phyloP scores from a whole-genome alignment of 2,113 vertebrate species.

The Daubentonia madagascariensis region DNA sequence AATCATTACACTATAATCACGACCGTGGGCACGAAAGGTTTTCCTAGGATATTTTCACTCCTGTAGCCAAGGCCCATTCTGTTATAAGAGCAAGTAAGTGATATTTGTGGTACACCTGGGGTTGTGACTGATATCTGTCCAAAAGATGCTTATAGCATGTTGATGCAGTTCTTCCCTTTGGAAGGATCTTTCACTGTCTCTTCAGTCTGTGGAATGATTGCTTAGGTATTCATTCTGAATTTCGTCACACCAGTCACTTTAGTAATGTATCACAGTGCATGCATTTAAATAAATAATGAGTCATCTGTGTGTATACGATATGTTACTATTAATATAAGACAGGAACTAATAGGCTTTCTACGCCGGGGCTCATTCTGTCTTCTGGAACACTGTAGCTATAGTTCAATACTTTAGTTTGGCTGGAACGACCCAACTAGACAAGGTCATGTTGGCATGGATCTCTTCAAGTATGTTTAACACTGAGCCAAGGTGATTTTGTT shows the following conservation, averaged over 20 bases:
- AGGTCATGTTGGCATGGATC: neutral
- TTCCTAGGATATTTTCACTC: neutral
- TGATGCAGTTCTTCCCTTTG: neutral
- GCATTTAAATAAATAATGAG: neutral
- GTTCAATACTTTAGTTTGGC: neutral
- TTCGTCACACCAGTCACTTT: neutral
- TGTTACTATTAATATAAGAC: neutral
- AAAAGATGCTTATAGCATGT: neutral
- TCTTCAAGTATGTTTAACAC: neutral
- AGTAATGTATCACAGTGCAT: neutral
- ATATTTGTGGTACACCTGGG: neutral
- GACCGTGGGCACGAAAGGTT: neutral
- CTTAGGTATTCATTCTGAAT: neutral
- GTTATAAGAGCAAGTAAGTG: neutral
- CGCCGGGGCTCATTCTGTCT: neutral
- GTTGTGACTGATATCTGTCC: neutral
- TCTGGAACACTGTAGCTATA: neutral
- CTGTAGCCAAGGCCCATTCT: neutral
- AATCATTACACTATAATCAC: neutral
- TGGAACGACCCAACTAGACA: neutral
- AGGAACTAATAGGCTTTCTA: neutral
- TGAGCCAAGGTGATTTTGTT: neutral
- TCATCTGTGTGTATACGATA: neutral
- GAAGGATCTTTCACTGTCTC: neutral
- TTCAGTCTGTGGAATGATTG: neutral